Evolutionary conservation across 1,140 invertebrate species (phyloP), one percentile per base, ranked within the genome.

Genomic region (Papilio polytes): DNA sequence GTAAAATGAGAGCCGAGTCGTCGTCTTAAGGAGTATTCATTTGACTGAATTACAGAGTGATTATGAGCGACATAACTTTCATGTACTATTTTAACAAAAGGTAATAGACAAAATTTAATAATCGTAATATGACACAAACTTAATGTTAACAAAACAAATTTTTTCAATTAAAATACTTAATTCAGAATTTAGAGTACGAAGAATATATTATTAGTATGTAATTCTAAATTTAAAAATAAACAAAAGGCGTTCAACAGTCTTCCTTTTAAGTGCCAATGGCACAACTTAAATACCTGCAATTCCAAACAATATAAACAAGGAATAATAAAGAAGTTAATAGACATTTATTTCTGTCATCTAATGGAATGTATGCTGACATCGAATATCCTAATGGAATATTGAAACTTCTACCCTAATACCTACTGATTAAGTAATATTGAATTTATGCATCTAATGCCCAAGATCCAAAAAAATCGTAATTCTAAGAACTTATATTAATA

Each of bases 51-150:
- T 36, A 36, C 26, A 31, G 26, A 70, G 0, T 66, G 63, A 70
- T 63, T n/a, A 18, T 36, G 31, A 70, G 63, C 13, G 22, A 18
- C 63, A 70, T 31, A 36, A 70, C 22, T 31, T 70, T 31, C 12
- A 36, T 31, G 63, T 31, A 63, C 20, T 66, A 66, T 66, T 31
- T 66, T 10, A 70, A 70, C 63, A 70, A 31, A 70, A 70, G 13
- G 4, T 31, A 59, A 70, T 31, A 70, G 26, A 70, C 59, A 63
- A 18, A 31, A 70, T 18, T 36, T 36, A 56, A 36, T 56, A 78
- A 78, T 77, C 12, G 26, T 78, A 78, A 53, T 78, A 78, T 78
- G 74, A 78, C 74, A 78, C 74, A 78, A 78, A 78, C 22, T 78
- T 78, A 78, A 78, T 36, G 26, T 78, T 70, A 70, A 70, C 63